Conservation (phyloP, 1,140 invertebrate genomes). For the Drosophila malerkotliana region DNA sequence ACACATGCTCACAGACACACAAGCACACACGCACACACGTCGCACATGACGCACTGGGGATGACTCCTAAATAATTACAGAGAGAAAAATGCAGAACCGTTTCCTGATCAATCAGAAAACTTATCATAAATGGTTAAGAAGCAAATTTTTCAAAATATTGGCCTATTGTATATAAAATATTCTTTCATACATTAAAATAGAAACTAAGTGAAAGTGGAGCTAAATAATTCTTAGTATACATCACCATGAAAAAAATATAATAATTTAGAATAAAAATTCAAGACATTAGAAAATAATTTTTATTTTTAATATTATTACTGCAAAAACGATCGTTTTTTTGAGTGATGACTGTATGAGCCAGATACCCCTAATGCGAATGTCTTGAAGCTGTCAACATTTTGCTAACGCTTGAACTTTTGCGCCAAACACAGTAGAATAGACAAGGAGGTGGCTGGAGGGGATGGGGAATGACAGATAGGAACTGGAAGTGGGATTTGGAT, state of each 20-base stretch:
- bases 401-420: constrained; percentile 60
- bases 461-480: constrained; percentile 25
- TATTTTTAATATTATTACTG: neutral
- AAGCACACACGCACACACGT: constrained; percentile 8
- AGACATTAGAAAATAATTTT: too few relatives aligned
- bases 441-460: neutral
- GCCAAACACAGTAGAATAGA: constrained; percentile 32
- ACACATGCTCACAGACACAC: constrained; percentile 17
- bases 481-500: neutral
- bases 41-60: constrained; percentile 2
- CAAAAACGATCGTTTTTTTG: neutral
- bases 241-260: too few relatives aligned
- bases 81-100: neutral
- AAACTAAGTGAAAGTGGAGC: too few relatives aligned
- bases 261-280: too few relatives aligned
- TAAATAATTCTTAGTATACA: too few relatives aligned
- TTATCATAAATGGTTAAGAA: too few relatives aligned
- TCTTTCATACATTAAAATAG: too few relatives aligned
- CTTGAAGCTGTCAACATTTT: constrained; percentile 67
- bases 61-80: constrained; percentile 27
- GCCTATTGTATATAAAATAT: too few relatives aligned
- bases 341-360: constrained; percentile 18
- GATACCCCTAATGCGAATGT: constrained; percentile 48
- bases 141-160: too few relatives aligned
- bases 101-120: too few relatives aligned